phyloP scores from a whole-genome alignment of 1,140 invertebrate genomes.

The Chelonus insularis region DNA sequence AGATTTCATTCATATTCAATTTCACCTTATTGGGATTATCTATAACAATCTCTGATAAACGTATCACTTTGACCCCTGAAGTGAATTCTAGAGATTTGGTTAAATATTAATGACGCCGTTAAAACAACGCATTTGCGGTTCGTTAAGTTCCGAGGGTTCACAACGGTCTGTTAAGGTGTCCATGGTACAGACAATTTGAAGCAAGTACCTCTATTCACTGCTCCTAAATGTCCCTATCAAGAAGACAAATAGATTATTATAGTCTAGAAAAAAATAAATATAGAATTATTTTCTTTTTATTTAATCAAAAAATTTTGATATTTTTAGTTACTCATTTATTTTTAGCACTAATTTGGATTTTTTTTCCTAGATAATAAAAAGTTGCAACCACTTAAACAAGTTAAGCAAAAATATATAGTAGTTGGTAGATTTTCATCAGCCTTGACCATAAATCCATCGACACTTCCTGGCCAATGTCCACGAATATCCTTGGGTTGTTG shows the following conservation, averaged over 20 bases:
- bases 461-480: constrained; percentile 9
- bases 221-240: too few relatives aligned
- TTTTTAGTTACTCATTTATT: too few relatives aligned
- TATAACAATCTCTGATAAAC: too few relatives aligned
- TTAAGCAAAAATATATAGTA: not conserved
- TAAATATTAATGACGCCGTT: constrained; percentile 61
- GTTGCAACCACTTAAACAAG: not conserved
- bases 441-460: constrained; percentile 5
- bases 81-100: constrained; percentile 53
- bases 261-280: too few relatives aligned
- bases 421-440: not conserved
- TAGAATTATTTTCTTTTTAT: not conserved
- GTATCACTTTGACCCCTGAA: not conserved
- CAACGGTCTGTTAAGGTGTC: constrained; percentile 43
- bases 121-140: constrained; percentile 61
- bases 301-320: too few relatives aligned
- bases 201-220: constrained; percentile 32
- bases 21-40: not conserved
- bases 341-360: too few relatives aligned
- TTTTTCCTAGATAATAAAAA: not conserved
- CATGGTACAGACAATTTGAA: constrained; percentile 38
- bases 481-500: not conserved
- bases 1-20: not conserved
- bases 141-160: constrained; percentile 51
- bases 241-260: too few relatives aligned